Conservation (phyloP, 2,888 invertebrate genomes). For the Apotomis turbidana region DNA sequence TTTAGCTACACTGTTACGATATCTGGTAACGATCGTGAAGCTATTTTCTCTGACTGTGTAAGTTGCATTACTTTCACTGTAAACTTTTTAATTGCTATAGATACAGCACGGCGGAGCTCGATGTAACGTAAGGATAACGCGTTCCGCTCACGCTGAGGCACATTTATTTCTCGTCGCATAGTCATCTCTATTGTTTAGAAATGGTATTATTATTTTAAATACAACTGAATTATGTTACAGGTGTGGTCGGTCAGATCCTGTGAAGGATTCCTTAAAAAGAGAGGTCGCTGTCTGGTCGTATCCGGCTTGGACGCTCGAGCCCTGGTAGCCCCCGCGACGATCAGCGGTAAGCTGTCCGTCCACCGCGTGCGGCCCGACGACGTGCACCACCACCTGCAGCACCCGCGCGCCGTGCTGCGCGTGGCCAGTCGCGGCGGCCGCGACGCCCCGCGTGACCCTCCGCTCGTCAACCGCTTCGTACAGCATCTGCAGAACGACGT, state of each 20-base stretch:
- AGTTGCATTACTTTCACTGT: conserved; percentile 48
- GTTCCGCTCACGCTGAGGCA: too few relatives aligned
- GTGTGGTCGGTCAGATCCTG: conserved; percentile 77
- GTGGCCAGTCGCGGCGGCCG: conserved; percentile 68
- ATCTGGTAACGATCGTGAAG: conserved; percentile 78
- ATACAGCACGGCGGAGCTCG: not conserved
- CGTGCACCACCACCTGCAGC: conserved; percentile 54
- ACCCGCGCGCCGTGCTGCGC: conserved; percentile 73
- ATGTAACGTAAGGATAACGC: too few relatives aligned
- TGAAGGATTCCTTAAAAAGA: conserved; percentile 75
- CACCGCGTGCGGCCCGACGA: conserved; percentile 67
- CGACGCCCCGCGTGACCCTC: conserved; percentile 46
- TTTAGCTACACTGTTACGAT: conserved; percentile 74
- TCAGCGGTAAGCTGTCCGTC: conserved; percentile 68
- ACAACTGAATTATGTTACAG: conserved; percentile 50
- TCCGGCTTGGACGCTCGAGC: conserved; percentile 66
- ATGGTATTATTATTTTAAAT: too few relatives aligned
- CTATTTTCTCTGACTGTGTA: conserved; percentile 77
- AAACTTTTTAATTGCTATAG: not conserved
- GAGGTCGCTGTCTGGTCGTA: conserved; percentile 69
- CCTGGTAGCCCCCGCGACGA: conserved; percentile 58
- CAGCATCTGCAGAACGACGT: conserved; percentile 71
- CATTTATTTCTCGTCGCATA: too few relatives aligned
- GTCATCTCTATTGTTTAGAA: too few relatives aligned
- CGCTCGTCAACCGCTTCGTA: conserved; percentile 63